Base-by-base conservation (phyloP, 1,140 invertebrate species). In the Neodiprion pinetum region DNA sequence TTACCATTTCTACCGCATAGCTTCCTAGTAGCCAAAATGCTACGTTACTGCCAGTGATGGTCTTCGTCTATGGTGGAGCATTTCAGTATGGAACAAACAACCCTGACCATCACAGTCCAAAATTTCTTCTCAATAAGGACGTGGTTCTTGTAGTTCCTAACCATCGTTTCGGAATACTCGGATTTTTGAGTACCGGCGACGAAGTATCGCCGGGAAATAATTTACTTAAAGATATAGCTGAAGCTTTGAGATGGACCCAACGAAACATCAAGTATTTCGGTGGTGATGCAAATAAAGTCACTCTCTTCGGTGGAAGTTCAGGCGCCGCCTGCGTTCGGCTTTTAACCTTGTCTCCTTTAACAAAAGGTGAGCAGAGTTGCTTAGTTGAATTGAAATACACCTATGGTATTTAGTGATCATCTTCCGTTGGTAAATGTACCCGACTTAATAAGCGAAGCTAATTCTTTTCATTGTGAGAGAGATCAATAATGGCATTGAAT, bases 261-360 rank as follows among this genome's bases (percentile, higher is more conserved):
- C 83, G 88, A 47, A 94, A 95, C 80, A 93, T 93, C 47, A 81
- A 86, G 23, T 80, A 85, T 71, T 95, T 95, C 79, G 93, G 93
- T 1, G 94, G 94, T 0, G 90, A 94, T 84, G 85, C 91, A 0
- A 78, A 88, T 61, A 88, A 90, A 61, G 90, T 95, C 3, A 91
- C 91, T 0, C 78, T 93, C 21, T 89, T 84, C 1, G 92, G 92
- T 0, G 91, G 93, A 78, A 90, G 91, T 78, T 91, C 91, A 14
- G 92, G 92, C 0, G 90, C 89, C 2, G 86, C 85, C 3, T 82
- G 87, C 4, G 87, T 87, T 0, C 89, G 90, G 74, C 53, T 90
- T 21, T 81, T 90, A 0, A 86, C 89, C 0, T 73, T 90, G 9
- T 88, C 88, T 2, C 80, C 84, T 4, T 85, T 88, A 66, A 84